Evolutionary conservation across 2,888 invertebrate genomes (phyloP), one percentile per base, ranked within the genome.

Genomic region (Coecobrya sp.): DNA sequence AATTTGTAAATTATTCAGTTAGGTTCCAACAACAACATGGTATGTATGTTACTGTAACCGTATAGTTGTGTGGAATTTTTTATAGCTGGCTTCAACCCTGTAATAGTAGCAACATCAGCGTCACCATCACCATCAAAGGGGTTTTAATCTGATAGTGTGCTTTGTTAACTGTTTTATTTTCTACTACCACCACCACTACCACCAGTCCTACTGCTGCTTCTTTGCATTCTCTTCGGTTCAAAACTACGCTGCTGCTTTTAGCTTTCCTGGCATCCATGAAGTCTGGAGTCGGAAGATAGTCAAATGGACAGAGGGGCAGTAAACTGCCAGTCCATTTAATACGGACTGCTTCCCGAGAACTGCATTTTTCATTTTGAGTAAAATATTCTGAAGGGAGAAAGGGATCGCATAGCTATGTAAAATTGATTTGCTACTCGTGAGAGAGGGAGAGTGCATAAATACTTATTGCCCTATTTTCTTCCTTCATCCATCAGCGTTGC

Each of bases 111-210:
- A 22, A 13, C 68, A 70, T 30, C 68, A 70, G 10, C 42, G 19
- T 1, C 70, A 70, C 42, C 73, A 45, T 76, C 49, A 22, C 45
- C 76, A 49, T 76, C 76, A 49, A 76, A 49, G 45, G 76, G 45
- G 19, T 76, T 76, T 76, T 70, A 70, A 70, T 70, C 68, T 36
- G 36, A 70, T 30, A 70, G 68, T 70, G 68, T 70, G 36, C 68
- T 70, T 70, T 70, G 36, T 36, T 70, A 70, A 70, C 30, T 70
- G 36, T 70, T 70, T 70, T 70, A 36, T 70, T 36, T 36, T 36
- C 10, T 70, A n/a, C 36, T 36, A 36, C 36, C 36, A 30, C n/a
- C 36, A 2, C 27, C 5, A 1, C 27, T 27, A 27, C 5, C 8
- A 7, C 13, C 0, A 0, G 1, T n/a, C 36, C 36, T n/a, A 3